Base-by-base conservation (phyloP, 2,888 invertebrate genomes). In the Aethes cnicana region DNA sequence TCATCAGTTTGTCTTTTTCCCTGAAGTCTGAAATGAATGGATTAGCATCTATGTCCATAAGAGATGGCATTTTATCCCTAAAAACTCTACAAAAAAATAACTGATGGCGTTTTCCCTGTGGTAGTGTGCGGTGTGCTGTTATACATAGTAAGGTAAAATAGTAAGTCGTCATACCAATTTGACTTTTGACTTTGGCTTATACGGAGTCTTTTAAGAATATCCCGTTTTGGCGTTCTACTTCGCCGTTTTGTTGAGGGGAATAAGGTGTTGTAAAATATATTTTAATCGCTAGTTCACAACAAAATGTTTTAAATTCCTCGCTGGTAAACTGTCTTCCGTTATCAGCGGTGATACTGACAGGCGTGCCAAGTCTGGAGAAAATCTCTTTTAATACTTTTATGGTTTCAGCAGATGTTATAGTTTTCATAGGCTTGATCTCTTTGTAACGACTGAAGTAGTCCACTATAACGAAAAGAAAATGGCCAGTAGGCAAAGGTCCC, bases 321-420 rank as follows among this genome's bases (percentile, higher is more conserved):
- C 62, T 63, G 1, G 35, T 14, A 33, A 68, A 66, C 9, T 64
- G 63, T 16, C 35, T 43, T 0, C 65, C 63, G 30, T 66, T 68
- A 30, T 68, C 64, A 1, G 57, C 41, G 4, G 63, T 66, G 9
- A 67, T 58, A 1, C 56, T 46, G 0, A 37, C 1, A 0, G 66
- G 65, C 25, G 48, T 32, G 2, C 65, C 66, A 8, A 66, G 32
- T 1, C 64, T 26, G 3, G 55, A 49, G 28, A 67, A 66, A 57
- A 30, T 30, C 35, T 67, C 63, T 56, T 62, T 62, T 4, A 36
- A 12, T 8, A 11, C 6, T 35, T 35, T 16, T 17, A 46, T 35
- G 11, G 18, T 46, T 2, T 23, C 14, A 0, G 16, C 2, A 2
- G 20, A 9, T 0, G 36, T 18, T 11, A 37, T 26, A 1, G 36